Evolutionary conservation across 2,797 vertebrate genomes (phyloP).

Genomic region (Loriculus beryllinus): DNA sequence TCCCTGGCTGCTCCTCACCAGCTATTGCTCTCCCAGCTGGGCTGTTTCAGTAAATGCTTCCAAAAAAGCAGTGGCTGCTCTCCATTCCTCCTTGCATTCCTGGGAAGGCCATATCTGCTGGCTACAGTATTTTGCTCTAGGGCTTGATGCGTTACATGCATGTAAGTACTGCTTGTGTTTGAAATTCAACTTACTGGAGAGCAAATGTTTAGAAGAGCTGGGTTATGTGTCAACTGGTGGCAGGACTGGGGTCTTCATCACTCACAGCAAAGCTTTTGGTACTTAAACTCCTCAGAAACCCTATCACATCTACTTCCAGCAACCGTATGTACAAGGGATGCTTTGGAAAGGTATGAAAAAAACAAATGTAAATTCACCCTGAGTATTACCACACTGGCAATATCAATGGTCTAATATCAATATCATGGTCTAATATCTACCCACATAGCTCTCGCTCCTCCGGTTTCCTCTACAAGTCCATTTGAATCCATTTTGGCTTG

Average conservation of each 20-base stretch:
- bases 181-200: neutral
- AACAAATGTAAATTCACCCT: neutral
- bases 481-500: too few species aligned
- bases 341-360: neutral
- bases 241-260: neutral
- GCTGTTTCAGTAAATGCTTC: neutral
- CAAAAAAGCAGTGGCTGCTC: neutral
- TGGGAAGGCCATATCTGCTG: neutral
- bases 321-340: rapidly evolving
- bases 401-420: neutral
- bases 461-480: too few species aligned
- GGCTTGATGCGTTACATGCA: neutral
- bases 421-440: neutral
- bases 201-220: neutral
- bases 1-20: neutral
- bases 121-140: neutral
- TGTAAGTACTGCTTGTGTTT: neutral
- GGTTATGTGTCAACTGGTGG: neutral
- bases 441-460: too few species aligned
- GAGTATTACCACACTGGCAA: neutral
- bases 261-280: neutral
- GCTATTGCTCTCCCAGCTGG: neutral
- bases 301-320: neutral
- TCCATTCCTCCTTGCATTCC: neutral
- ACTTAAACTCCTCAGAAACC: neutral